Base-by-base conservation (phyloP, 2,888 invertebrate species). In the Uloborus plumipes region DNA sequence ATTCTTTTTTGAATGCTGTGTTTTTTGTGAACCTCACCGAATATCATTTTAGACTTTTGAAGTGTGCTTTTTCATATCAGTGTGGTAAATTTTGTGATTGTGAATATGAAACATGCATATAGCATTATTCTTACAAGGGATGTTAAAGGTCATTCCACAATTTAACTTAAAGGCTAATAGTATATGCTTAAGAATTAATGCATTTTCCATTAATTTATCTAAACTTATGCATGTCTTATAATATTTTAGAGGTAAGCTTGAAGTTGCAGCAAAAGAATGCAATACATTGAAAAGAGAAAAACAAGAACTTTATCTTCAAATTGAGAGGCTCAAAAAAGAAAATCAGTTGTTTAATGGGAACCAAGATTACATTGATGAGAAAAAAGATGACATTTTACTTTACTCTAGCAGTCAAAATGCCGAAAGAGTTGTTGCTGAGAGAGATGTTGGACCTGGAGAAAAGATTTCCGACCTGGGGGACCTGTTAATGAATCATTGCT, bases 221-320 rank as follows among this genome's bases (percentile, higher is more conserved):
- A 1, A 11, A 2, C 39, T 39, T 1, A 39, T 39, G 39, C 4
- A 26, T 18, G n/a, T 55, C 11, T 15, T 62, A 14, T 62, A 16
- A 15, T 26, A 39, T 49, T 51, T 26, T 47, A 92, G 95, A 87
- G 92, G 92, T 53, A 96, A 95, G 90, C 90, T 96, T 51, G 97
- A 97, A 88, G 89, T 91, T 13, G 91, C 94, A 0, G 89, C 93
- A 84, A 95, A 96, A 89, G 96, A 96, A 70, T 82, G 80, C 14
- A 78, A 75, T 49, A 81, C 77, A 11, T 47, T 85, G 22, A 85
- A 81, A 64, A 61, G 81, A 31, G 84, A 85, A 66, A 84, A 85
- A 62, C 77, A 85, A 70, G 84, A 81, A 31, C 51, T 84, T 2
- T 72, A 65, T 62, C n/a, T 51, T 14, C 74, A 85, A 76, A 47